Evolutionary conservation across 2,797 vertebrate species (phyloP), one percentile per base, ranked within the genome.

Genomic region (Chromis chromis): DNA sequence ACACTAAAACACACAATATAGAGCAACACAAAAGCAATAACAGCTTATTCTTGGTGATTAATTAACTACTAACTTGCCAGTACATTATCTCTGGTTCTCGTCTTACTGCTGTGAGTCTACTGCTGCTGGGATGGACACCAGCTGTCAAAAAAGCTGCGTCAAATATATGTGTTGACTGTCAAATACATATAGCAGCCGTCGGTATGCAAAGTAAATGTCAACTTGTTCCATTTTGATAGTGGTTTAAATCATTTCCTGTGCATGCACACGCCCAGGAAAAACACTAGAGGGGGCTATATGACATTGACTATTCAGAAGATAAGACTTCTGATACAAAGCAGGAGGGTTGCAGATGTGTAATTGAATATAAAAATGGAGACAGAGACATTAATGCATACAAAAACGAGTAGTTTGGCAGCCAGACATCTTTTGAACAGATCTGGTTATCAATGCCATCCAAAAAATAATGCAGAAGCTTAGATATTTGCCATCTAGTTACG

Each of bases 221-320:
- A n/a, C 25, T 39, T 48, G 3, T 10, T 74, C 14, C 1, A 7
- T 46, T 52, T 55, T n/a, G 9, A 12, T n/a, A 10, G 50, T 49
- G 7, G 11, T 40, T 9, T 1, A 28, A 22, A 12, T 40, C 12
- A n/a, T 56, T 11, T 60, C 13, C 4, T 22, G 1, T 11, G 12
- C 49, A 16, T 90, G 88, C 72, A 84, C 63, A 65, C 77, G 56
- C 46, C 17, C 33, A 56, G 0, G 48, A 1, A 4, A 13, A 44
- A 74, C 90, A 88, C 91, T 86, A 92, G 92, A 88, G 88, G 92
- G 92, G 12, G 87, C 78, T 84, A 75, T 65, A 69, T 66, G 57
- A 85, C 52, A 66, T 5, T 5, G 8, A 11, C 46, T 63, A 19
- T 13, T 22, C 22, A 62, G 36, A 62, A 28, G 33, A 60, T 21